Percentiles rank a stretch among this genome's conserved stretches.
Conservation (phyloP, 2,113 vertebrate genomes). For the Myotis lucifugus region DNA sequence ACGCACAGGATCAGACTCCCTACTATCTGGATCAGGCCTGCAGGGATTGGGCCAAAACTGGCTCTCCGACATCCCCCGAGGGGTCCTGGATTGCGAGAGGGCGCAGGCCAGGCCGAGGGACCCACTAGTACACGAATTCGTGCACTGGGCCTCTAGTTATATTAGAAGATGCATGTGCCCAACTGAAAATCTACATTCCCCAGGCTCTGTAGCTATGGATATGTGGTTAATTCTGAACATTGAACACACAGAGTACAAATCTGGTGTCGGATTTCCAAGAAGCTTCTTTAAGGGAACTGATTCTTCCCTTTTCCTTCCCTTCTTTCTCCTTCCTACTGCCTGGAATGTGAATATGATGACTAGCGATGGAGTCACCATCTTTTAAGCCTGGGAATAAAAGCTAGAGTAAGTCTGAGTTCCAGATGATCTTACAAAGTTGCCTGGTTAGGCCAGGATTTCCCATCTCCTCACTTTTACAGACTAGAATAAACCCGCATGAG, state of each 20-base stretch:
- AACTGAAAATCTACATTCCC: background rate
- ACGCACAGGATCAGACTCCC: too few species aligned
- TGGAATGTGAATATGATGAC: background rate
- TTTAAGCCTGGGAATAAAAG: background rate
- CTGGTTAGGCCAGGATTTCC: background rate
- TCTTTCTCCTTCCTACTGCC: background rate
- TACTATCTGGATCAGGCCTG: too few species aligned
- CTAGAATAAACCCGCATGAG: background rate
- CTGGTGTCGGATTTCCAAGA: background rate
- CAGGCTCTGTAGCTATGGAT: background rate
- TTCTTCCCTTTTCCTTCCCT: background rate
- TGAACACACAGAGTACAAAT: background rate
- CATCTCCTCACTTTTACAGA: background rate
- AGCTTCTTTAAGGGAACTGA: background rate
- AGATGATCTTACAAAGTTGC: background rate
- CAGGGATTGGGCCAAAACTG: too few species aligned
- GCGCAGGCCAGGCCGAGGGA: too few species aligned
- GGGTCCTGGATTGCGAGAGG: too few species aligned
- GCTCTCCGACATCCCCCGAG: too few species aligned
- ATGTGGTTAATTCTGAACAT: background rate
- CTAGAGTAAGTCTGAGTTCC: background rate
- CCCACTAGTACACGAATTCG: too few species aligned
- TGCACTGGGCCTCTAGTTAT: background rate
- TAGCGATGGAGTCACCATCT: background rate
- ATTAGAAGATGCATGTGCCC: background rate